These are phyloP conservation scores for Epinotia brunnichana DNA, from an alignment of 2,888 invertebrate species.

Conservation along the genomic window DNA sequence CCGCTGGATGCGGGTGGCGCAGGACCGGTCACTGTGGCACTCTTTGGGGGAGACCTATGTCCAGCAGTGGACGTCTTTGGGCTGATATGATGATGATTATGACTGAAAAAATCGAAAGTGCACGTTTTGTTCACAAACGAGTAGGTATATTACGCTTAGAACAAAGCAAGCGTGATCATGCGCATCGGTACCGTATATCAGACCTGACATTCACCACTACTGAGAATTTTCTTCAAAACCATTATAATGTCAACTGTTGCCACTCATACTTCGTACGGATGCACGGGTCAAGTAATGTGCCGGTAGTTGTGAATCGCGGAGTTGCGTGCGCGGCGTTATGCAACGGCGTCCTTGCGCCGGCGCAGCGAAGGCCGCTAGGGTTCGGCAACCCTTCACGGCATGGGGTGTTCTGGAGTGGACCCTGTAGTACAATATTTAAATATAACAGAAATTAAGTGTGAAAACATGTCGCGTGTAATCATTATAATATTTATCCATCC, in stretches of 20 bases:
- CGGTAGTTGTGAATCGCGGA: background rate
- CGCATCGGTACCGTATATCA: constrained; percentile 15
- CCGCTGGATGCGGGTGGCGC: too few species aligned
- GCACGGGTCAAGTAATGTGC: background rate
- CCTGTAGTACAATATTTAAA: background rate
- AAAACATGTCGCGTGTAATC: too few species aligned
- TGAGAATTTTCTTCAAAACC: background rate
- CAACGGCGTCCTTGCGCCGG: constrained; percentile 78
- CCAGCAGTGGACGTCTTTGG: too few species aligned
- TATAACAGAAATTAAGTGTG: too few species aligned
- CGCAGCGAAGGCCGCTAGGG: constrained; percentile 73
- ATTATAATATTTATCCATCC: too few species aligned
- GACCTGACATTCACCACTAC: background rate
- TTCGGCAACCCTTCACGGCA: constrained; percentile 65
- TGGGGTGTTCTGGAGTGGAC: constrained; percentile 28
- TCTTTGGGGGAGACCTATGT: too few species aligned
- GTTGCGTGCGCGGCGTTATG: constrained; percentile 75
- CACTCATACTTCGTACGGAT: too few species aligned
- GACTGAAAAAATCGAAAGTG: constrained; percentile 21
- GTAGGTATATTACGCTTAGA: background rate
- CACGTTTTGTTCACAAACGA: background rate
- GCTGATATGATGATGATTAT: too few species aligned
- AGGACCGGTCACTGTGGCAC: too few species aligned
- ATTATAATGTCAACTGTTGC: too few species aligned
- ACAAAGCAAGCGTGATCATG: constrained; percentile 8